phyloP scores from a whole-genome alignment of 2,888 invertebrate genomes.

The Autographa pulchrina region DNA sequence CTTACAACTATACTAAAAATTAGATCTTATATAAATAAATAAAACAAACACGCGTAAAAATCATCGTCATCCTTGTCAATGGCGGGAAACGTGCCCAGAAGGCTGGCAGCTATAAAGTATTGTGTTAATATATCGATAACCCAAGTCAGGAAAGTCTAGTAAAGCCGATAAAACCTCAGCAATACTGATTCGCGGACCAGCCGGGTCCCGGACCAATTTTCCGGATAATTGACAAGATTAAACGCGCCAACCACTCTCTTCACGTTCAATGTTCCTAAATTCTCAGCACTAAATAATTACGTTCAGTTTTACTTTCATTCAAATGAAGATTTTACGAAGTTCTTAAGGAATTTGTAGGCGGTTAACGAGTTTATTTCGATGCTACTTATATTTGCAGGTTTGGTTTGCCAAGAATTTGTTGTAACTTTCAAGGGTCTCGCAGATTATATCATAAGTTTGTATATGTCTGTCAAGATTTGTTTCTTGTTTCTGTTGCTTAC shows the following conservation, averaged over 20 bases:
- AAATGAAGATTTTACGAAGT: constrained; percentile 72
- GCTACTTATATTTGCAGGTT: constrained; percentile 57
- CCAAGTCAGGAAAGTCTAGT: constrained; percentile 36
- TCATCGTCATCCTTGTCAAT: no score
- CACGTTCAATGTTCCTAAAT: constrained; percentile 74
- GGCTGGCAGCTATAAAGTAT: no score
- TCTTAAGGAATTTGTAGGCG: constrained; percentile 63
- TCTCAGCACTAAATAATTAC: constrained; percentile 75
- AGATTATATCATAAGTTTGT: constrained; percentile 30
- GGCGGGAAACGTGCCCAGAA: no score
- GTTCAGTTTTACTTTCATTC: constrained; percentile 73
- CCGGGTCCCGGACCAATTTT: constrained; percentile 71
- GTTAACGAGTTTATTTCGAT: constrained; percentile 68
- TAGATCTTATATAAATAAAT: no score
- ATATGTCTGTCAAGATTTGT: constrained; percentile 40
- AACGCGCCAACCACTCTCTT: constrained; percentile 72
- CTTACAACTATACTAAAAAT: no score
- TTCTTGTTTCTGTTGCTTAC: constrained; percentile 26
- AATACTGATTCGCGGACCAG: constrained; percentile 58
- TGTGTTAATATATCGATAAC: constrained; percentile 32
- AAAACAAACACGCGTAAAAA: no score
- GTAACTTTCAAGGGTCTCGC: constrained; percentile 35
- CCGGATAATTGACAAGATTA: constrained; percentile 82
- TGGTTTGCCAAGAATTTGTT: constrained; percentile 33
- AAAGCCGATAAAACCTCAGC: constrained; percentile 61